Base-by-base conservation (phyloP, 2,888 invertebrate genomes). In the Drosophila diplacantha region DNA sequence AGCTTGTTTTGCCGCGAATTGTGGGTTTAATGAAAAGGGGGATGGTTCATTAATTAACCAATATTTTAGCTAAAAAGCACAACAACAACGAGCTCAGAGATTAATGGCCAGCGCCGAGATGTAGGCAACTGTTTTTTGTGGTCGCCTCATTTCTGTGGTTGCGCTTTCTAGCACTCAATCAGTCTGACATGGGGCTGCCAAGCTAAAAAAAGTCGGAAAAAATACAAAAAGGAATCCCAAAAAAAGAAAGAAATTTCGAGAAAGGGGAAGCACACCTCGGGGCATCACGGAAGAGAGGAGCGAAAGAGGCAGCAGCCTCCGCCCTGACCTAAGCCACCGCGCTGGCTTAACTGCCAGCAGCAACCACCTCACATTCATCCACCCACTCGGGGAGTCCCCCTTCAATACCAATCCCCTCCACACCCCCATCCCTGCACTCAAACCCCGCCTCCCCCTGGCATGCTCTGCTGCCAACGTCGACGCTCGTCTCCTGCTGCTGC, bases 271-370 rank as follows among this genome's bases (percentile, higher is more conserved):
- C 43, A 72, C 81, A 82, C 81, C 83, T 80, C 78, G 66, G 78
- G 53, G 67, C 54, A 18, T 41, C 46, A 38, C 2, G 3, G 11
- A 12, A 34, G 24, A 31, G n/a, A 32, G 39, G 8, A 31, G 52
- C 38, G 32, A 41, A 5, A 32, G 38, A 44, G 59, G 59, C 58
- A 59, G 37, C 58, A 34, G 46, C 71, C 78, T 72, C 78, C 71
- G 73, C 63, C 83, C 83, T 78, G 78, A 78, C 78, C 78, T 78
- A 81, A 78, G 83, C 77, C 83, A 78, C 83, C 77, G 69, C 74
- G 73, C 52, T 77, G 75, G 78, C 78, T 78, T 75, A 81, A 75
- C 81, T 73, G 78, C 81, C 66, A 83, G 62, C 81, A 78, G 69
- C 62, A 55, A 51, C 51, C 63, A 53, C 57, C 44, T 50, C 56